phyloP scores from a whole-genome alignment of 2,888 invertebrate genomes.

The Caenorhabditis afra region DNA sequence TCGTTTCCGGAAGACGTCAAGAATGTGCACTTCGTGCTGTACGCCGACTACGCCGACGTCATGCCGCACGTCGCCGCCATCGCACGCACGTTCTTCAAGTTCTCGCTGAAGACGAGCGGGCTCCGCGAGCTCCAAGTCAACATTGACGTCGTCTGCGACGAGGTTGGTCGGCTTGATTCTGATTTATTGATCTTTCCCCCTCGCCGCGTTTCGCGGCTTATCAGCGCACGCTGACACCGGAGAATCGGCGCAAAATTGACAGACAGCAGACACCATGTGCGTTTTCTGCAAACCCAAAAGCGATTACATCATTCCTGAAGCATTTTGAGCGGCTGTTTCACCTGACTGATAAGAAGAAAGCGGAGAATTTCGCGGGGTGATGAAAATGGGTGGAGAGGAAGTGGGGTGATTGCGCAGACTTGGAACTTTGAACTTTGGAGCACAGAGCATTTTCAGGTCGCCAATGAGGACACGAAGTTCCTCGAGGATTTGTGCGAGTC shows the following conservation, averaged over 20 bases:
- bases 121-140: constrained; percentile 51
- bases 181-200: constrained; percentile 22
- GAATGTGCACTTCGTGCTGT: constrained; percentile 70
- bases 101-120: constrained; percentile 83
- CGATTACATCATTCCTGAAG: constrained; percentile 27
- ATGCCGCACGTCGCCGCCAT: constrained; percentile 89
- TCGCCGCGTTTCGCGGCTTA: background rate
- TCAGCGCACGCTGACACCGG: too few relatives aligned
- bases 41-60: constrained; percentile 84
- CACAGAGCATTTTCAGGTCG: constrained; percentile 44
- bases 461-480: constrained; percentile 79
- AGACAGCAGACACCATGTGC: constrained; percentile 46
- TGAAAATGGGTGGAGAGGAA: background rate
- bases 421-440: background rate
- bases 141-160: constrained; percentile 72
- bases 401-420: background rate
- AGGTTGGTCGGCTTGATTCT: constrained; percentile 45
- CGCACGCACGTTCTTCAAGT: constrained; percentile 88
- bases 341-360: too few relatives aligned
- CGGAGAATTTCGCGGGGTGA: background rate
- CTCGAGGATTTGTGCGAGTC: constrained; percentile 80
- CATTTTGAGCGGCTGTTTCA: constrained; percentile 2
- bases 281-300: constrained; percentile 22
- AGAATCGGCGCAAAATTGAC: constrained; percentile 12
- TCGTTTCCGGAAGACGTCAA: constrained; percentile 60